phyloP scores from a whole-genome alignment of 2,888 invertebrate species.

The Hydrotaea diabolus region DNA sequence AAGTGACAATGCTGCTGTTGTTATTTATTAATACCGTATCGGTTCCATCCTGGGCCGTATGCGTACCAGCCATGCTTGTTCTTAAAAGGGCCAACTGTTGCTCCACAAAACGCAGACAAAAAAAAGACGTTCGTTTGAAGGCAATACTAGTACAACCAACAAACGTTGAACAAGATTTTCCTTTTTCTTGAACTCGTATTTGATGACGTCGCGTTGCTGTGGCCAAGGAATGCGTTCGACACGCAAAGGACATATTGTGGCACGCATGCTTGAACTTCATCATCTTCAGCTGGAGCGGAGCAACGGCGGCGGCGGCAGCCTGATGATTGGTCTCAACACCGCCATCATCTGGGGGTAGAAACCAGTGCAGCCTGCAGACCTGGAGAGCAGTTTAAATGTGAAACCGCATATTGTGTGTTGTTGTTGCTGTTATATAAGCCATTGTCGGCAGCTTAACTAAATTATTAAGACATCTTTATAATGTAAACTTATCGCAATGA shows the following conservation, averaged over 20 bases:
- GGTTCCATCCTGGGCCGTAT: not conserved
- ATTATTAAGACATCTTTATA: slow-evolving; percentile 79
- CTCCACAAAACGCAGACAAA: not conserved
- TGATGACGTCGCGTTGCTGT: not conserved
- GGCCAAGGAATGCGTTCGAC: slow-evolving; percentile 40
- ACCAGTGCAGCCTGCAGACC: not conserved
- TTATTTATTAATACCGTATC: slow-evolving; percentile 63
- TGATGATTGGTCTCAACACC: not conserved
- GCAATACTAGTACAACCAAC: not conserved
- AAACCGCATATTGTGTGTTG: not conserved
- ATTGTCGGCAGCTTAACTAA: slow-evolving; percentile 74
- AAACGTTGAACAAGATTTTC: not conserved
- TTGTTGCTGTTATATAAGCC: slow-evolving; percentile 3
- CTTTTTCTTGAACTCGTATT: not conserved
- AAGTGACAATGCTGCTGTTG: slow-evolving; percentile 58
- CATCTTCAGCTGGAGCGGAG: slow-evolving; percentile 43
- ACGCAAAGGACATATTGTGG: slow-evolving; percentile 59
- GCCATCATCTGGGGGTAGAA: not conserved
- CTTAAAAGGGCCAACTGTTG: not conserved
- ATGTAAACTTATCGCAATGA: slow-evolving; percentile 77
- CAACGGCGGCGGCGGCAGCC: slow-evolving; percentile 37
- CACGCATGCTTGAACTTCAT: slow-evolving; percentile 59
- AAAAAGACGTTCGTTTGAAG: not conserved
- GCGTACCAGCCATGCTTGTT: not conserved
- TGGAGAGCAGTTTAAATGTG: not conserved